phyloP scores from a whole-genome alignment of 2,888 invertebrate species.

The Xestia xanthographa region DNA sequence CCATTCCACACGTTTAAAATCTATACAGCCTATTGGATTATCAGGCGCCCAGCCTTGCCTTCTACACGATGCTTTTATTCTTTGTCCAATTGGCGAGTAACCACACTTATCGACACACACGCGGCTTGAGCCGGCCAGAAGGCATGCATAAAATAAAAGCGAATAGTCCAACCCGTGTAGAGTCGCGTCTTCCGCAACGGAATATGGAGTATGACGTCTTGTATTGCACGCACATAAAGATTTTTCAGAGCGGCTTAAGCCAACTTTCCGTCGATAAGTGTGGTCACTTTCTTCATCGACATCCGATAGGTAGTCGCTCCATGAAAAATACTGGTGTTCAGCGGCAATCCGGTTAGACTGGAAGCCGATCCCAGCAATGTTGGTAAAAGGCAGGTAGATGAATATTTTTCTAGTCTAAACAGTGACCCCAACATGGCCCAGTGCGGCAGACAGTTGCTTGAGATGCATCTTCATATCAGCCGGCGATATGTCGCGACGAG shows the following conservation, averaged over 20 bases:
- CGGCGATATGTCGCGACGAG: slow-evolving; percentile 89
- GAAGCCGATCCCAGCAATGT: neutral
- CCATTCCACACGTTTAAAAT: no score
- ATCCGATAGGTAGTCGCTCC: neutral
- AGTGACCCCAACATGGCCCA: slow-evolving; percentile 95
- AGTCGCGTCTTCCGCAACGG: no score
- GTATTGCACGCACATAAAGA: no score
- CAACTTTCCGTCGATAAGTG: neutral
- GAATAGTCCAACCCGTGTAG: neutral
- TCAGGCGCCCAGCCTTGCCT: neutral
- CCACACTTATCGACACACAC: neutral
- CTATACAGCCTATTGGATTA: no score
- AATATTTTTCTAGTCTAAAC: slow-evolving; percentile 85
- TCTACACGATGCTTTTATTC: neutral
- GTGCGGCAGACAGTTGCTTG: slow-evolving; percentile 95
- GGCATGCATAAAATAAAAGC: neutral
- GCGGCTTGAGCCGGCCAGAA: neutral
- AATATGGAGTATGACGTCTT: no score
- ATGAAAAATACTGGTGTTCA: neutral
- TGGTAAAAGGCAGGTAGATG: neutral
- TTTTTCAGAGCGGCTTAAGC: neutral
- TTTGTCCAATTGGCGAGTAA: neutral
- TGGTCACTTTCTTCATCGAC: neutral
- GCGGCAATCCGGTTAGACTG: neutral
- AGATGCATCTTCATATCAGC: slow-evolving; percentile 92